These are phyloP conservation scores for Podarcis muralis DNA, from an alignment of 2,113 vertebrate genomes.

Conservation along the genomic window DNA sequence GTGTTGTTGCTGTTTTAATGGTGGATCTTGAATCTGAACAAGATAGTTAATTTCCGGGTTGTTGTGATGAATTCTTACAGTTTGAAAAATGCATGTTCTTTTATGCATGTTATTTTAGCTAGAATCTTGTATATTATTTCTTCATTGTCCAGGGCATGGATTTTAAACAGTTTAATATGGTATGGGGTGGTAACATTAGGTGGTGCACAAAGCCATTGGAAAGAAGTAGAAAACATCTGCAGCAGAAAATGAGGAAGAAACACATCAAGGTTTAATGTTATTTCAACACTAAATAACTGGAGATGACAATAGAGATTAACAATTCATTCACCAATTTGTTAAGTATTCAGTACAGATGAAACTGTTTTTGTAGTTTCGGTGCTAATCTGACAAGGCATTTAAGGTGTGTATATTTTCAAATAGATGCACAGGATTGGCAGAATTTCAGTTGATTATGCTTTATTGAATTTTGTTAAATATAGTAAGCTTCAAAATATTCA, in stretches of 20 bases:
- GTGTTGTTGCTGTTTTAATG: too few species aligned
- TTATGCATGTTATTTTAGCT: too few species aligned
- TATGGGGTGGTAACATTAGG: not conserved
- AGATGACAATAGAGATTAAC: constrained; percentile 46
- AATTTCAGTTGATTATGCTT: constrained; percentile 11
- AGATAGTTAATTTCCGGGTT: too few species aligned
- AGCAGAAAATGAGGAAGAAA: not conserved
- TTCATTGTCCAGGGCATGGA: not conserved
- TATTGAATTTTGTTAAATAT: too few species aligned
- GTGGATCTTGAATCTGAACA: too few species aligned
- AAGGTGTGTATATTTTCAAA: constrained; percentile 16
- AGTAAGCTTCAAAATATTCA: too few species aligned
- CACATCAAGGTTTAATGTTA: not conserved
- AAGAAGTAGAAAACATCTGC: not conserved
- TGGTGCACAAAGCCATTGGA: not conserved
- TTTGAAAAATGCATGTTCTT: too few species aligned
- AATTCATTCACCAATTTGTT: constrained; percentile 40
- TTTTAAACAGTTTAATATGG: not conserved
- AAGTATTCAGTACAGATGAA: constrained; percentile 21
- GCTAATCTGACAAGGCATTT: constrained; percentile 11
- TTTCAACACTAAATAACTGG: constrained; percentile 33
- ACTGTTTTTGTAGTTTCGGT: constrained; percentile 34
- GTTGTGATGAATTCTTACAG: too few species aligned
- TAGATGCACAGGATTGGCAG: not conserved
- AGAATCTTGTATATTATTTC: too few species aligned